Evolutionary conservation across 2,113 vertebrate genomes (phyloP).

Genomic region (Monopterus albus): DNA sequence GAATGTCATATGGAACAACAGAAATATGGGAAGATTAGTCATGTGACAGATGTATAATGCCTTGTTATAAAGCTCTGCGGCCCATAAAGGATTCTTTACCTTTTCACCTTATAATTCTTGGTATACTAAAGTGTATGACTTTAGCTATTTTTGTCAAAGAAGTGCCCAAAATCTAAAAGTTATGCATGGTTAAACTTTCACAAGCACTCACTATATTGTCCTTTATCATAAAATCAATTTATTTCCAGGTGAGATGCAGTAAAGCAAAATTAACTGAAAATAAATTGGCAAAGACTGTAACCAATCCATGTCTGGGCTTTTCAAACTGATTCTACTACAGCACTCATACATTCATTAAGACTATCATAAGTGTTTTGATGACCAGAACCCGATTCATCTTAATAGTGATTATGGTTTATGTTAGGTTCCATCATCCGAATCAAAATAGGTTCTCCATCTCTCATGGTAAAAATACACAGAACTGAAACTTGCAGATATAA

Average conservation of each 20-base stretch:
- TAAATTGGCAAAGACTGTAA: too few species aligned
- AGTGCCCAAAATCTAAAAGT: not conserved
- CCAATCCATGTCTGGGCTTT: not conserved
- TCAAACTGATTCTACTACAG: not conserved
- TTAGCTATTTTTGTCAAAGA: not conserved
- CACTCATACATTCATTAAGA: not conserved
- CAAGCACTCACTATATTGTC: not conserved
- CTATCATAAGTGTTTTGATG: not conserved
- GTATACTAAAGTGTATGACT: not conserved
- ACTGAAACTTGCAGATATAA: not conserved
- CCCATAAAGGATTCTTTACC: not conserved
- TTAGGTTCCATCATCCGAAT: not conserved
- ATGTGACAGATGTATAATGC: constrained; percentile 65
- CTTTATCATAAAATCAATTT: not conserved
- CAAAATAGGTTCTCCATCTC: not conserved
- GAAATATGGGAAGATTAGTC: constrained; percentile 69
- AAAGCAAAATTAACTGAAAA: not conserved
- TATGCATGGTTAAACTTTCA: not conserved
- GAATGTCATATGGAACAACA: constrained; percentile 69
- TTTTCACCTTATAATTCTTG: not conserved
- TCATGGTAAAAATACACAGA: not conserved
- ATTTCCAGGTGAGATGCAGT: not conserved
- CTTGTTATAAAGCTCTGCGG: constrained; percentile 36
- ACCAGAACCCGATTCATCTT: not conserved
- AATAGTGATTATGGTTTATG: not conserved